Evolutionary conservation across 1,140 invertebrate species (phyloP), one percentile per base, ranked within the genome.

Genomic region (Phthorimaea operculella): DNA sequence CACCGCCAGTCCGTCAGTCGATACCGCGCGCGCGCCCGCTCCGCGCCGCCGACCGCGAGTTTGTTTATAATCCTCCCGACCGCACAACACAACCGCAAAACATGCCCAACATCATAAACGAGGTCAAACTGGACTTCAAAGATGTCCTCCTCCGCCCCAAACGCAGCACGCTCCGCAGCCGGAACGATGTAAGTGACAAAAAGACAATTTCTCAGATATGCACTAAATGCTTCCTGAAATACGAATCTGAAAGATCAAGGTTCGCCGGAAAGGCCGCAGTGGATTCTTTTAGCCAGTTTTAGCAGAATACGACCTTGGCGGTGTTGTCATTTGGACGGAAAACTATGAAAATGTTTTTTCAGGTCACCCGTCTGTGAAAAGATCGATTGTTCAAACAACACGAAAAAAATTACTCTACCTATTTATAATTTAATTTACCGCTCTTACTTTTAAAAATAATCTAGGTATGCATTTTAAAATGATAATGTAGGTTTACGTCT

Each of bases 51-150:
- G 61, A 34, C 58, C 55, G 60, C 51, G 21, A 44, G 36, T 60
- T 59, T 50, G 21, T 50, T 59, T 64, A 59, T 63, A 54, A n/a
- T 68, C 57, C 60, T 59, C 55, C 21, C 21, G 21, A 28, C 21
- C 51, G 53, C 58, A 60, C 62, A 49, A 63, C 61, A 54, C 33
- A 56, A 62, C 64, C 67, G 62, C 61, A 64, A 53, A 66, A 64
- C 61, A 98, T 98, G 96, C 96, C 96, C 45, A 94, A 96, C 71
- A 97, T 98, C 55, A 93, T 96, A 66, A 95, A 94, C 72, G 96
- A 98, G 76, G 90, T 97, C 51, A 98, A 98, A 85, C 85, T 98
- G 53, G 96, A 98, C 83, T 98, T 98, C 76, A 97, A 97, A 83
- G 96, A 98, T 87, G 96, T 98, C 51, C 87, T 98, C 12, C 84